These are phyloP conservation scores for Cassiopea andromeda DNA, from an alignment of 30 jellyfish, hydroid and myxozoan species.

Conservation along the genomic window DNA sequence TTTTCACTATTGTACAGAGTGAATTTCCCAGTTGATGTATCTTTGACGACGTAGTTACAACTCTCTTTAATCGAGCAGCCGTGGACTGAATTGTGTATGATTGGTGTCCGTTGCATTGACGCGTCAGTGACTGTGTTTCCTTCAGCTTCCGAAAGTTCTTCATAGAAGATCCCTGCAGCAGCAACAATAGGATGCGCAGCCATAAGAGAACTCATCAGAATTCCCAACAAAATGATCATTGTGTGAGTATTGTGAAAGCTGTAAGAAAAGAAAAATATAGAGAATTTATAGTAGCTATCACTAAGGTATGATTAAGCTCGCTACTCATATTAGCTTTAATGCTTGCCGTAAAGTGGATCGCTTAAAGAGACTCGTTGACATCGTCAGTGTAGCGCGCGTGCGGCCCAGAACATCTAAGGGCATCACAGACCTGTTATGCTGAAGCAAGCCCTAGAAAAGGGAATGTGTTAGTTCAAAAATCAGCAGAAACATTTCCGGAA, in stretches of 20 bases:
- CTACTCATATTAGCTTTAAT: too few species aligned
- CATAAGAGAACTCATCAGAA: not conserved
- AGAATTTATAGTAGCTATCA: too few species aligned
- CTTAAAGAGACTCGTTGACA: too few species aligned
- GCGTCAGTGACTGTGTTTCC: not conserved
- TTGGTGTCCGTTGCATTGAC: not conserved
- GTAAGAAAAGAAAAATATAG: not conserved
- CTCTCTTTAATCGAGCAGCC: not conserved
- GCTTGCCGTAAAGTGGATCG: too few species aligned
- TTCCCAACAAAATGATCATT: not conserved
- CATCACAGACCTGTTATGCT: too few species aligned
- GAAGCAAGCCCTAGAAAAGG: too few species aligned
- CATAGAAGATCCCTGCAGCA: not conserved
- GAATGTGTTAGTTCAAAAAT: too few species aligned
- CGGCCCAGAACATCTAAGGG: too few species aligned
- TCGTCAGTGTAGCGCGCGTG: too few species aligned
- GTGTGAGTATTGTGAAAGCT: not conserved
- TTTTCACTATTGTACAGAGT: not conserved
- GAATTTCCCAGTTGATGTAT: not conserved
- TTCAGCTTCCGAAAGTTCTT: not conserved
- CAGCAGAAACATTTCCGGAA: too few species aligned
- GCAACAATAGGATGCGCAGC: not conserved
- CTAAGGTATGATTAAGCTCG: too few species aligned
- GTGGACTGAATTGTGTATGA: not conserved
- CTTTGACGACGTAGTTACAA: not conserved